Evolutionary conservation across 2,797 vertebrate species (phyloP).

Genomic region (Poecilia gillii): DNA sequence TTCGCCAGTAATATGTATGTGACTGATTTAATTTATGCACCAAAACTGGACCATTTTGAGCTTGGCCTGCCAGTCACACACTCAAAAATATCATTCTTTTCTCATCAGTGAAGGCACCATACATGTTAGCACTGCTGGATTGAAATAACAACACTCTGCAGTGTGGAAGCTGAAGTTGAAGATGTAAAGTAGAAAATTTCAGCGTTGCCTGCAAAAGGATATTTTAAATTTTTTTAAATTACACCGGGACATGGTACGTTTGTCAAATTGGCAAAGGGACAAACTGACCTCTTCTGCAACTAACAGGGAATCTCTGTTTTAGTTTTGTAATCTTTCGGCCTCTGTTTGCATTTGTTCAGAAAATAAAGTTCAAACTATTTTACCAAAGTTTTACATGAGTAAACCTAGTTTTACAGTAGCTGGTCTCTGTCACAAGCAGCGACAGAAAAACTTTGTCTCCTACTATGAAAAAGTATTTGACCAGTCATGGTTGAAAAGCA

Average conservation of each 20-base stretch:
- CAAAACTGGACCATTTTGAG: background rate
- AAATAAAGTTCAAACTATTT: background rate
- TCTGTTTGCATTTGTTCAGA: background rate
- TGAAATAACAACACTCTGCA: background rate
- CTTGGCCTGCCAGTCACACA: background rate
- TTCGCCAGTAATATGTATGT: background rate
- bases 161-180: background rate
- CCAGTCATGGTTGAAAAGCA: background rate
- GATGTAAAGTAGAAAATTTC: background rate
- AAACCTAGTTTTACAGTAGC: background rate
- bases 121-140: background rate
- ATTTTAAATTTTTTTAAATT: background rate
- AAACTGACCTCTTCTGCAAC: background rate
- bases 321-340: background rate
- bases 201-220: background rate
- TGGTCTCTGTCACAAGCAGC: background rate
- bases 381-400: background rate
- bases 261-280: background rate
- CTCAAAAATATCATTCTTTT: background rate
- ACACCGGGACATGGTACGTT: background rate
- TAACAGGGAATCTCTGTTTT: background rate
- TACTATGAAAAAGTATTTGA: background rate
- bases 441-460: background rate
- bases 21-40: background rate
- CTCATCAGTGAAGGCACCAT: background rate